phyloP scores from a whole-genome alignment of 2,888 invertebrate species.

The Cryptosula pallasiana region DNA sequence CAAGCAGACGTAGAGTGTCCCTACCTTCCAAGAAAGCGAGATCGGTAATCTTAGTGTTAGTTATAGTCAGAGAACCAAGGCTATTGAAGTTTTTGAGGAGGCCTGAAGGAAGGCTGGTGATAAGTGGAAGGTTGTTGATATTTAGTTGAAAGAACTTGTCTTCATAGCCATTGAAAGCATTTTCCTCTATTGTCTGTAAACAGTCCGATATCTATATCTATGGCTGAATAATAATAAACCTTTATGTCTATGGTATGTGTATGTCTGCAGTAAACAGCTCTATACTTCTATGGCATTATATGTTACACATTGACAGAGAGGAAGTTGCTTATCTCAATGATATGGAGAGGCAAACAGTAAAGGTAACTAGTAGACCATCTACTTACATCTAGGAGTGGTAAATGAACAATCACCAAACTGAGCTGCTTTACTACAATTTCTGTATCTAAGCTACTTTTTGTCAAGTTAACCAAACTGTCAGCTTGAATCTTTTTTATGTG shows the following conservation, averaged over 20 bases:
- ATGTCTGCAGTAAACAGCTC: no score
- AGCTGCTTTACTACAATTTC: neutral
- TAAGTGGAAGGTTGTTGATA: neutral
- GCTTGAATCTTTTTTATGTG: neutral
- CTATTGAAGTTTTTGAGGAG: neutral
- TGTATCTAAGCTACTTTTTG: neutral
- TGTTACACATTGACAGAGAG: no score
- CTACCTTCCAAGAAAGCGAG: neutral
- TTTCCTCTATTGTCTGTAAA: constrained; percentile 8
- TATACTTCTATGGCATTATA: no score
- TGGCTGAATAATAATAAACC: no score
- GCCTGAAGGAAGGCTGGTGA: neutral
- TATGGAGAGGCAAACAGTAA: no score
- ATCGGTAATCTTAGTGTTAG: neutral
- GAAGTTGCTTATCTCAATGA: no score
- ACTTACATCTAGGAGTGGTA: no score
- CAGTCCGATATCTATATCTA: no score
- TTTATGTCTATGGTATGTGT: no score
- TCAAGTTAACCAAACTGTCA: neutral
- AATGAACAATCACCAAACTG: neutral
- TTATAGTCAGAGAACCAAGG: neutral
- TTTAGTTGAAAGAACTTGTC: constrained; percentile 11
- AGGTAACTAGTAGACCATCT: no score
- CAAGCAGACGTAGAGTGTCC: neutral
- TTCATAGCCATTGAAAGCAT: neutral